These are phyloP conservation scores for Callyntrura guangdongensis DNA, from an alignment of 2,888 invertebrate species.

Conservation along the genomic window DNA sequence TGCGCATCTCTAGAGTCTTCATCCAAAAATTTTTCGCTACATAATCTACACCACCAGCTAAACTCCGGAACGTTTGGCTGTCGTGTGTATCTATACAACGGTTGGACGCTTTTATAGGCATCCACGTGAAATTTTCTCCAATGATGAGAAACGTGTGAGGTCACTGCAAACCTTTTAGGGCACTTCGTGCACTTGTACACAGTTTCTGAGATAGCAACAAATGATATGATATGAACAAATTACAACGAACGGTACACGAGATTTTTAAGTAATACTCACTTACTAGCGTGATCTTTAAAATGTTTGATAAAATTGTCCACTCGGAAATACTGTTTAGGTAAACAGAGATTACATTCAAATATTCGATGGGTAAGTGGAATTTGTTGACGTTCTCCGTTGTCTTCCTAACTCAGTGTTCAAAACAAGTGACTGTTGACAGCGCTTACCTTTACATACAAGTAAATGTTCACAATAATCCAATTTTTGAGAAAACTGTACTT, in stretches of 20 bases:
- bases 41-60: slow-evolving; percentile 47
- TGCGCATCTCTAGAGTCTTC: slow-evolving; percentile 10
- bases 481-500: not conserved
- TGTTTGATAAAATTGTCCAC: slow-evolving; percentile 20
- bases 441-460: slow-evolving; percentile 29
- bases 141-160: not conserved
- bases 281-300: slow-evolving; percentile 24
- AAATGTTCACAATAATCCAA: slow-evolving; percentile 18
- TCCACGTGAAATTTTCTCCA: not conserved
- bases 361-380: slow-evolving; percentile 1
- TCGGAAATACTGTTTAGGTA: not conserved
- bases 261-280: too few relatives aligned
- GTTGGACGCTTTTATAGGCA: not conserved
- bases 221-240: not conserved
- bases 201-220: not conserved
- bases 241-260: too few relatives aligned
- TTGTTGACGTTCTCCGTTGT: not conserved
- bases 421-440: not conserved
- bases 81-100: not conserved
- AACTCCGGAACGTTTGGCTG: slow-evolving; percentile 19
- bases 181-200: slow-evolving; percentile 46
- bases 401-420: too few relatives aligned
- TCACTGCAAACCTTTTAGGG: not conserved
- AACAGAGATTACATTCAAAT: slow-evolving; percentile 49
- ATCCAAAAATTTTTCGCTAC: slow-evolving; percentile 24